Conservation (phyloP, 2,888 invertebrate genomes). For the Macrophya alboannulata region DNA sequence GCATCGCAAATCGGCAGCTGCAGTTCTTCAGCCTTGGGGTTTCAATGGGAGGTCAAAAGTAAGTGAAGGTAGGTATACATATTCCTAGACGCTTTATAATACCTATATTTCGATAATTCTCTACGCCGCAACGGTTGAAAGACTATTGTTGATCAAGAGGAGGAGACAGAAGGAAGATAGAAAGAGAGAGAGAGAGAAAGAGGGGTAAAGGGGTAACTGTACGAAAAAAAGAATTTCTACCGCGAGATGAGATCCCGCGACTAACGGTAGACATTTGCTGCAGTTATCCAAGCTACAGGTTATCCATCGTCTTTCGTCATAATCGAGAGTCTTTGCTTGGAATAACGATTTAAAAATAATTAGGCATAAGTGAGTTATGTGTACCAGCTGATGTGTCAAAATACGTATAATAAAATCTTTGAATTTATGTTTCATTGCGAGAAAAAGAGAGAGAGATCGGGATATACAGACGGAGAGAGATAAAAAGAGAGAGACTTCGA, state of each 20-base stretch:
- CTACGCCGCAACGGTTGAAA: conserved; percentile 58
- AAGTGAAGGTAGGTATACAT: background rate
- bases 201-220: conserved; percentile 52
- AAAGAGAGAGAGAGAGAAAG: conserved; percentile 60
- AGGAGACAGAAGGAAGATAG: conserved; percentile 16
- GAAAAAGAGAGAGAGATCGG: background rate
- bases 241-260: conserved; percentile 37
- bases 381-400: background rate
- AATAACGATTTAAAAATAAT: background rate
- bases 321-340: background rate
- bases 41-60: conserved; percentile 15
- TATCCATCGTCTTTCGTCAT: conserved; percentile 2
- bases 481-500: background rate
- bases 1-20: conserved; percentile 32
- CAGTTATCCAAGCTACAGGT: conserved; percentile 13
- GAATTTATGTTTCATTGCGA: background rate
- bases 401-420: background rate
- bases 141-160: conserved; percentile 55
- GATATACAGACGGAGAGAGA: background rate
- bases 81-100: background rate
- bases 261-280: conserved; percentile 33
- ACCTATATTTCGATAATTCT: background rate
- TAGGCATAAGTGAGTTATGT: background rate
- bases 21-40: conserved; percentile 21
- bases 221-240: conserved; percentile 16